Evolutionary conservation across 2,113 vertebrate genomes (phyloP), one percentile per base, ranked within the genome.

Genomic region (Nothocercus nigrocapillus): DNA sequence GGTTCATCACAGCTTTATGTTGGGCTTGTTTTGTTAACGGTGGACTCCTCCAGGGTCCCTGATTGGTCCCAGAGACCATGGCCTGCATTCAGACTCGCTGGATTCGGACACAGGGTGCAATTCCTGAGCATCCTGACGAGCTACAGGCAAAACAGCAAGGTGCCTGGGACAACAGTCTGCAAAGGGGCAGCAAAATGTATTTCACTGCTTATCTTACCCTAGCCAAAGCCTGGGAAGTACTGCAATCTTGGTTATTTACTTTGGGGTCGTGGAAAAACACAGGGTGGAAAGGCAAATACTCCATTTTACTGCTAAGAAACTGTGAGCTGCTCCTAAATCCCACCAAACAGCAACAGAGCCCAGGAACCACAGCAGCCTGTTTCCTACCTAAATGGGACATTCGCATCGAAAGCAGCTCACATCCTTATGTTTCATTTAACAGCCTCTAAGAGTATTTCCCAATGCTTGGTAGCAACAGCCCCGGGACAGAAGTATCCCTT

Each of bases 21-120:
- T 36, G 42, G 8, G 6, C 42, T 54, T 58, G 30, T 30, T 88
- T 40, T 12, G 24, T 7, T 61, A 38, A 53, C 59, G n/a, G 21
- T 10, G 42, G 83, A 32, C 38, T 51, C 34, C 28, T 54, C 19
- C 1, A 0, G 5, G 24, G 32, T 1, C 1, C 0, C 3, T 38
- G 27, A 27, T 10, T 78, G 9, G 5, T 30, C 32, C 61, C 73
- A 42, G 76, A 83, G 18, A 28, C 19, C 11, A 74, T 58, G 88
- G 7, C 7, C n/a, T 63, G 36, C 49, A 11, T 12, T 63, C 79
- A 47, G 63, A 20, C 3, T 56, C 40, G 4, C 28, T 80, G 24
- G 25, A 40, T 9, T 49, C 27, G 72, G 54, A 19, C 30, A 76
- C 15, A 5, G 20, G 0, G 2, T 63, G 49, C 7, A 4, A 4